These are phyloP conservation scores for Plectropomus leopardus DNA, from an alignment of 2,113 vertebrate species.

Conservation along the genomic window DNA sequence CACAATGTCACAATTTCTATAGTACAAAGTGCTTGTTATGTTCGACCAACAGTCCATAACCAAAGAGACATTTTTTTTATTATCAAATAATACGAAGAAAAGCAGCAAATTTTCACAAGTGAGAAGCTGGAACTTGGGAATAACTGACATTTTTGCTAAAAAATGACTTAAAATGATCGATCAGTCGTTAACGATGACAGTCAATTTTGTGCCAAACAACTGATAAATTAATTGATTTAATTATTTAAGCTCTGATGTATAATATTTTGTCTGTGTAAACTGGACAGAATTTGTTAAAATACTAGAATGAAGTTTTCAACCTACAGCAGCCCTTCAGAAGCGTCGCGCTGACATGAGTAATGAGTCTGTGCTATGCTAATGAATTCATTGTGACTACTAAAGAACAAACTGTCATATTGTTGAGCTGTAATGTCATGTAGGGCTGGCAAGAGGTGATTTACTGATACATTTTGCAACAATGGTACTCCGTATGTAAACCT, in stretches of 20 bases:
- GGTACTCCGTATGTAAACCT: too few relatives aligned
- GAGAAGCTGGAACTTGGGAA: background rate
- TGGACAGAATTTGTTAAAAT: too few relatives aligned
- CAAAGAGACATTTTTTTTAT: background rate
- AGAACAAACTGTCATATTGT: background rate
- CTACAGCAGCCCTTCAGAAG: background rate
- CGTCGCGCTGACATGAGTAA: background rate
- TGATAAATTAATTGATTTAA: too few relatives aligned
- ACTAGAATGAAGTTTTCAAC: too few relatives aligned
- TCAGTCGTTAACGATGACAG: too few relatives aligned
- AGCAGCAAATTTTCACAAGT: background rate
- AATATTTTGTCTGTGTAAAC: too few relatives aligned
- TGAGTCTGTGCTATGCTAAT: background rate
- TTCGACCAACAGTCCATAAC: background rate
- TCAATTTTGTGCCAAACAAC: too few relatives aligned
- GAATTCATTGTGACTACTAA: background rate
- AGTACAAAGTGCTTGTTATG: background rate
- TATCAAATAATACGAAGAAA: background rate
- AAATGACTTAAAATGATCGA: too few relatives aligned
- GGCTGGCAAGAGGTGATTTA: background rate
- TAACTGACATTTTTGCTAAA: too few relatives aligned
- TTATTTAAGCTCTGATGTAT: too few relatives aligned
- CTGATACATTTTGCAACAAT: too few relatives aligned
- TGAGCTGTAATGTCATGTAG: background rate
- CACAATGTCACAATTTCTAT: too few relatives aligned